Percentiles rank a stretch among this genome's conserved stretches.
phyloP scores from a whole-genome alignment of 2,888 invertebrate species.

The Drosophila mayaguana region DNA sequence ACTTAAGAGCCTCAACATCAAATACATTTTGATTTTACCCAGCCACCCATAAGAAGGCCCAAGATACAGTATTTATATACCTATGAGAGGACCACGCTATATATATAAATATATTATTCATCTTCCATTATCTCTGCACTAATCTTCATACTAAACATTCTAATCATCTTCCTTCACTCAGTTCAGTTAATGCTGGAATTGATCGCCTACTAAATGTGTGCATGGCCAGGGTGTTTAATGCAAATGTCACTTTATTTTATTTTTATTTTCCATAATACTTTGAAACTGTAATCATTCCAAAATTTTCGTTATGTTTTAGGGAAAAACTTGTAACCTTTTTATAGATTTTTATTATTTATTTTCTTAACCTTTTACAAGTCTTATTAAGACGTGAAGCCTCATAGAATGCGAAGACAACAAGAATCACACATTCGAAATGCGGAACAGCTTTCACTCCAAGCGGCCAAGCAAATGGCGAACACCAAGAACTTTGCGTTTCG shows the following conservation, averaged over 20 bases:
- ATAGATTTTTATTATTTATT: slow-evolving; percentile 12
- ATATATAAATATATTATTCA: no score
- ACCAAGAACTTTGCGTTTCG: slow-evolving; percentile 16
- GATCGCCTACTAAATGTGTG: neutral
- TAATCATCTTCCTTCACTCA: no score
- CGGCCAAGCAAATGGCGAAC: slow-evolving; percentile 17
- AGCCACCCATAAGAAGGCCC: no score
- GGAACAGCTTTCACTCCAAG: slow-evolving; percentile 8
- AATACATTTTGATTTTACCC: no score
- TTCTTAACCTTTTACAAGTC: slow-evolving; percentile 3
- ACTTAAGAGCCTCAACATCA: no score
- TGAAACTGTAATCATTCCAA: slow-evolving; percentile 9
- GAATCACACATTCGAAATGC: neutral
- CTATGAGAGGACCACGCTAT: no score
- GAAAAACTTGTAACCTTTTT: neutral
- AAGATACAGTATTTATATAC: no score
- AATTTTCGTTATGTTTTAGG: slow-evolving; percentile 6
- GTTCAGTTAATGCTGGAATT: no score
- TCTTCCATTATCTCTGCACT: no score
- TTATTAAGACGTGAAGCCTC: neutral
- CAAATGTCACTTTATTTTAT: neutral
- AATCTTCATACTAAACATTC: no score
- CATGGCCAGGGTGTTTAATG: no score
- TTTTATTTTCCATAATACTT: slow-evolving; percentile 7
- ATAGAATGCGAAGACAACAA: slow-evolving; percentile 20